phyloP scores from a whole-genome alignment of 2,113 vertebrate genomes.

The Pyxicephalus adspersus region DNA sequence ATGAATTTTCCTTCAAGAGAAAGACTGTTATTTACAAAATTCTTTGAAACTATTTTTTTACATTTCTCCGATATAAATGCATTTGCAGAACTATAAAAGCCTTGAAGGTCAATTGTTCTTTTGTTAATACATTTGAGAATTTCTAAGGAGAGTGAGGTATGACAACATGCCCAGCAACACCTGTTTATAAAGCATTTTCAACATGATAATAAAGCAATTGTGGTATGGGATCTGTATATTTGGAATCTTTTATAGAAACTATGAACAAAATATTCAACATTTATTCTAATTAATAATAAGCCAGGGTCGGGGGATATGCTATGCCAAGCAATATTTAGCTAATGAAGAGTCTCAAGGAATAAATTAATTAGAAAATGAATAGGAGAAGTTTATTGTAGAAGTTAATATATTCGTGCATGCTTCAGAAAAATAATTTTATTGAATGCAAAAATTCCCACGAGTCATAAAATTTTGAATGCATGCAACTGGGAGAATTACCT shows the following conservation, averaged over 20 bases:
- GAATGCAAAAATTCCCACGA: too few species aligned
- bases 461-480: too few species aligned
- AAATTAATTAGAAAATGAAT: neutral
- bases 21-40: constrained; percentile 25
- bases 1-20: neutral
- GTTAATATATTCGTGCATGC: too few species aligned
- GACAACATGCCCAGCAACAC: neutral
- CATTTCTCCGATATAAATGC: constrained; percentile 4
- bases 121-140: neutral
- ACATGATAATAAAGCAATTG: neutral
- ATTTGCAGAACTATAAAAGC: neutral
- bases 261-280: neutral
- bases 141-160: neutral
- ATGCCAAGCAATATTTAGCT: neutral
- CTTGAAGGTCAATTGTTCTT: constrained; percentile 8
- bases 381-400: too few species aligned
- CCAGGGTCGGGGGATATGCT: neutral
- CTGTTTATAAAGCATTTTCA: neutral
- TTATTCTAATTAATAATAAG: neutral
- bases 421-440: too few species aligned
- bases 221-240: neutral
- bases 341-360: neutral
- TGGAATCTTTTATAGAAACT: neutral
- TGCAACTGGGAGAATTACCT: too few species aligned
- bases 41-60: constrained; percentile 27